These are phyloP conservation scores for Pseudochaenichthys georgianus DNA, from an alignment of 2,797 vertebrate species.

Conservation along the genomic window DNA sequence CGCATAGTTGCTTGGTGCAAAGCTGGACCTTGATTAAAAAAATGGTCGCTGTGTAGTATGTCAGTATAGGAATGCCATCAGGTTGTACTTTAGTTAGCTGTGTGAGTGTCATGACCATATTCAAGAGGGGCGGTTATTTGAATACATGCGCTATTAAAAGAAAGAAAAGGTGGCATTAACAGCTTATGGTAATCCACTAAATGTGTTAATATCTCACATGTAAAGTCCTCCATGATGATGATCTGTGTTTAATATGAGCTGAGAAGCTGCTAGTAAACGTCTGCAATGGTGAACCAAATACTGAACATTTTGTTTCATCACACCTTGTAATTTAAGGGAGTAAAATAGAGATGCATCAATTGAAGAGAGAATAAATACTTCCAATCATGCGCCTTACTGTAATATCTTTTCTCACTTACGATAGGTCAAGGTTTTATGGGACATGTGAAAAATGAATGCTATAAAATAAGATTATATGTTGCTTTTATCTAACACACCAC, in stretches of 20 bases:
- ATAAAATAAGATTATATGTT: background rate
- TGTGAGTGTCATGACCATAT: constrained; percentile 10
- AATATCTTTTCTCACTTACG: too few species aligned
- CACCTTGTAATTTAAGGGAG: background rate
- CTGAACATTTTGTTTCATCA: background rate
- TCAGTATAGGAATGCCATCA: constrained; percentile 35
- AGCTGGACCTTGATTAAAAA: constrained; percentile 61
- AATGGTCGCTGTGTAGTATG: constrained; percentile 36
- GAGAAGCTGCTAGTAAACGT: background rate
- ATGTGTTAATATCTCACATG: constrained; percentile 27
- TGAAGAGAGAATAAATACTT: background rate
- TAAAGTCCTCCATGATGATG: background rate
- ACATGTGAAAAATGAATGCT: constrained; percentile 1
- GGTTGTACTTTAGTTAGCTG: constrained; percentile 8
- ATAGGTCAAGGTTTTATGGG: constrained; percentile 1
- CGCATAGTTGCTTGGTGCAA: constrained; percentile 48
- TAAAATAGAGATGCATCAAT: background rate
- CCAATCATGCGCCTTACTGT: background rate
- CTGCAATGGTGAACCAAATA: background rate
- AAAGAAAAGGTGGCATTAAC: constrained; percentile 7
- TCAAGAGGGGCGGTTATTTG: constrained; percentile 8
- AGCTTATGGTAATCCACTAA: constrained; percentile 5
- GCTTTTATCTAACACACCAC: constrained; percentile 2
- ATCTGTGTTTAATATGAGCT: background rate
- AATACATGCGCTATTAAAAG: constrained; percentile 18